phyloP scores from a whole-genome alignment of 2,888 invertebrate genomes.

The Carterocephalus palaemon region DNA sequence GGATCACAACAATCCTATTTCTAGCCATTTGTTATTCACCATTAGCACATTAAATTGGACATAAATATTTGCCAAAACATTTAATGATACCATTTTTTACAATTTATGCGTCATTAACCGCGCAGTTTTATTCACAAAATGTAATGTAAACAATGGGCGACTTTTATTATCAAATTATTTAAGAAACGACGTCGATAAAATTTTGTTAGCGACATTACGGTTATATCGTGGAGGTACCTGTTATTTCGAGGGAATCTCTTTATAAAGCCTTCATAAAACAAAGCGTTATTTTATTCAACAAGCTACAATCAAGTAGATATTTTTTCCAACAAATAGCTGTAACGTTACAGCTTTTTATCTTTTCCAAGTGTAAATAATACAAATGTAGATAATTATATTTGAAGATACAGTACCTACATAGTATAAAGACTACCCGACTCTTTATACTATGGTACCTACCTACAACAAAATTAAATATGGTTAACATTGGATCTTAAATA shows the following conservation, averaged over 20 bases:
- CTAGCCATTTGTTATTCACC: slow-evolving; percentile 15
- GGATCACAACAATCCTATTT: slow-evolving; percentile 6
- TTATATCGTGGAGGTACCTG: slow-evolving; percentile 5
- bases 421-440: too few relatives aligned
- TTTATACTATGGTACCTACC: too few relatives aligned
- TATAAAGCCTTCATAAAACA: too few relatives aligned
- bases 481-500: too few relatives aligned
- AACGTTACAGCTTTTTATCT: too few relatives aligned
- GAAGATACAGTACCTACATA: too few relatives aligned
- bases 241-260: neutral
- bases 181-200: slow-evolving; percentile 17
- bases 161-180: slow-evolving; percentile 14
- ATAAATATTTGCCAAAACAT: slow-evolving; percentile 34
- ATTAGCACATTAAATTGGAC: slow-evolving; percentile 29
- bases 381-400: too few relatives aligned
- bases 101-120: slow-evolving; percentile 36
- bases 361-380: too few relatives aligned
- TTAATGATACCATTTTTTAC: slow-evolving; percentile 34
- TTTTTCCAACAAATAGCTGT: too few relatives aligned
- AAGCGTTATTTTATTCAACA: too few relatives aligned
- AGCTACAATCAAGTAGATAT: too few relatives aligned
- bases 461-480: too few relatives aligned
- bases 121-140: slow-evolving; percentile 26
- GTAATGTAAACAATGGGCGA: slow-evolving; percentile 14
- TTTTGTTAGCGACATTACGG: slow-evolving; percentile 9